Evolutionary conservation across 1,140 invertebrate genomes (phyloP), one percentile per base, ranked within the genome.

Genomic region (Wasmannia auropunctata): DNA sequence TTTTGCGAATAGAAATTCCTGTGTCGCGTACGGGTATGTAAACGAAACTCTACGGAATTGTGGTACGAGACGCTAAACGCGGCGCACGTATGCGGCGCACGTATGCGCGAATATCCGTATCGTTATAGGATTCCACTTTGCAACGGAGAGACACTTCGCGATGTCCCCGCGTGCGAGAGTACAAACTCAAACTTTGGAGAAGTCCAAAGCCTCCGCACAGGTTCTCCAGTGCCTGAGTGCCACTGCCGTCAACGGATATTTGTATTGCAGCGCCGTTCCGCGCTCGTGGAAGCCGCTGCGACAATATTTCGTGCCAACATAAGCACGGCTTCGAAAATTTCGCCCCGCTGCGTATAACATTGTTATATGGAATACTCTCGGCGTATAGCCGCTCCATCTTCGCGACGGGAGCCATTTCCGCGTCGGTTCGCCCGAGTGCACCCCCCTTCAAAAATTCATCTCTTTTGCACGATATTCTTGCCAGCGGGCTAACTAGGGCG

Each of bases 271-370:
- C 40, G n/a, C n/a, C 40, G 37, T 60, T 62, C 43, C 37, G 37
- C n/a, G 4, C 14, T 25, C 37, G 37, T 14, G 3, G 37, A 67
- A 16, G 37, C 22, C 22, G 43, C 31, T 19, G 19, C 37, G 37
- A 60, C 19, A 34, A 83, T 81, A 40, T 81, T 16, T 81, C 51
- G 25, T 72, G 19, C 34, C 79, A 56, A 56, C 34, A 56, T 70
- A 56, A 70, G 63, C 77, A 60, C 25, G 10, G 63, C 67, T 58
- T 72, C 37, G 25, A 46, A 83, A 72, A 83, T 83, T 65, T 74
- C 51, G n/a, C n/a, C 19, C n/a, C 37, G 31, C 28, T 2, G 25
- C 11, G 67, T 83, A 28, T 34, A 58, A 72, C 14, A 83, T 46
- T 58, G 79, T 83, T 81, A 37, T 81, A 37, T 25, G 7, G 65